These are phyloP conservation scores for Trogon surrucura DNA, from an alignment of 2,113 vertebrate species.

Conservation along the genomic window DNA sequence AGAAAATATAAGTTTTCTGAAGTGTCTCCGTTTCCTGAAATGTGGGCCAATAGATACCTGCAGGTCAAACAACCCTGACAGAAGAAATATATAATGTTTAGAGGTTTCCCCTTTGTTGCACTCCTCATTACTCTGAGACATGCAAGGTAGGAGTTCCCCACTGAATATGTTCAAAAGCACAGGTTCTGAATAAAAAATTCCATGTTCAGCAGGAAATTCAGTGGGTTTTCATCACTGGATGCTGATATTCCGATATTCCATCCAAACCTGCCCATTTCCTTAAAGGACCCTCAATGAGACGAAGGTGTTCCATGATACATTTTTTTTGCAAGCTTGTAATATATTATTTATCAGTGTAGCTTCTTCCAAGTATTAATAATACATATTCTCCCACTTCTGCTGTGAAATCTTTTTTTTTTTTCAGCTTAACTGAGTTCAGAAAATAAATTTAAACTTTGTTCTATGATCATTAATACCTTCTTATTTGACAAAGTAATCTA, in stretches of 20 bases:
- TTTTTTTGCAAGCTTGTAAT: constrained; percentile 33
- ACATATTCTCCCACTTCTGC: background rate
- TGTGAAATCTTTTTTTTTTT: background rate
- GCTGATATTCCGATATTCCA: background rate
- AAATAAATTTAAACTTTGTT: background rate
- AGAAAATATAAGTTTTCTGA: background rate
- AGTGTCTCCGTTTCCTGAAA: constrained; percentile 1
- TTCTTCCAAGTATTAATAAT: constrained; percentile 42
- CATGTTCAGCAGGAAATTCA: constrained; percentile 18
- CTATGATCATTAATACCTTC: background rate
- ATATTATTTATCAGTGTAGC: constrained; percentile 40
- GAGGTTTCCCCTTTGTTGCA: background rate
- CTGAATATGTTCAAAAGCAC: constrained; percentile 34
- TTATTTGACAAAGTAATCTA: background rate
- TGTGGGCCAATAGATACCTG: constrained; percentile 14
- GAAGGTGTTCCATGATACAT: background rate
- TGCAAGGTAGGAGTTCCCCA: constrained; percentile 1
- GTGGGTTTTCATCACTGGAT: constrained; percentile 1
- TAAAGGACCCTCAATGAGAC: background rate
- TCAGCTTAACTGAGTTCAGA: background rate
- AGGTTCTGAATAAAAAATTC: constrained; percentile 46
- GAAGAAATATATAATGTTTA: constrained; percentile 15
- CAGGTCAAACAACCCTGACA: constrained; percentile 25
- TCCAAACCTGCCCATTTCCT: background rate
- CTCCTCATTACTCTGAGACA: background rate